Percentiles rank a stretch among this genome's conserved stretches.
These are phyloP conservation scores for Acanthornis magna DNA, from an alignment of 2,797 vertebrate genomes.

Conservation along the genomic window DNA sequence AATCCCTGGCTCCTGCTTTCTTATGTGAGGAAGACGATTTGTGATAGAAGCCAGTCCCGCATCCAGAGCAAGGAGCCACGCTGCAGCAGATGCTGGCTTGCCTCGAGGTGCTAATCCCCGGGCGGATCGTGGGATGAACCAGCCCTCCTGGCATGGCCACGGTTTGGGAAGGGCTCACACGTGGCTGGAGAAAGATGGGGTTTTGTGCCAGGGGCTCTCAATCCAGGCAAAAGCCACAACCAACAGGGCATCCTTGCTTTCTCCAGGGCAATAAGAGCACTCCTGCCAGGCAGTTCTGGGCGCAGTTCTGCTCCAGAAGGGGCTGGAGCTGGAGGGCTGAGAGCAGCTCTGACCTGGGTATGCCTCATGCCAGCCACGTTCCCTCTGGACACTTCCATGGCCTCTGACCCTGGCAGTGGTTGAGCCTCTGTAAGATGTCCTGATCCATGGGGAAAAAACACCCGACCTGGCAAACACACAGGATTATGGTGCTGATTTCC, in stretches of 20 bases:
- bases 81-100: not conserved
- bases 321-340: not conserved
- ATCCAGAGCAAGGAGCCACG: not conserved
- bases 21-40: not conserved
- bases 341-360: fast-evolving
- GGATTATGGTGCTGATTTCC: not conserved
- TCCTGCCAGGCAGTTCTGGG: not conserved
- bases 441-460: not conserved
- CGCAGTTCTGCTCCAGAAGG: not conserved
- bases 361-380: not conserved
- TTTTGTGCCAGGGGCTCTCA: not conserved
- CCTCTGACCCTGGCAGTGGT: fast-evolving
- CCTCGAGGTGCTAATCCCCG: not conserved
- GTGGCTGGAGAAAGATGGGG: fast-evolving
- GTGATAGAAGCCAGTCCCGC: not conserved
- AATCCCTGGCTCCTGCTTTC: constrained; percentile 44
- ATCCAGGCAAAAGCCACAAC: not conserved
- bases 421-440: not conserved
- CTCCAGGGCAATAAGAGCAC: not conserved
- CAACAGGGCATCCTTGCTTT: not conserved
- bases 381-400: not conserved
- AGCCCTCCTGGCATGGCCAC: not conserved
- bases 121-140: not conserved
- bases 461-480: not conserved
- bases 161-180: not conserved